phyloP scores from a whole-genome alignment of 1,140 invertebrate genomes.

The roundworm (Caenorhabditis elegans) region DNA sequence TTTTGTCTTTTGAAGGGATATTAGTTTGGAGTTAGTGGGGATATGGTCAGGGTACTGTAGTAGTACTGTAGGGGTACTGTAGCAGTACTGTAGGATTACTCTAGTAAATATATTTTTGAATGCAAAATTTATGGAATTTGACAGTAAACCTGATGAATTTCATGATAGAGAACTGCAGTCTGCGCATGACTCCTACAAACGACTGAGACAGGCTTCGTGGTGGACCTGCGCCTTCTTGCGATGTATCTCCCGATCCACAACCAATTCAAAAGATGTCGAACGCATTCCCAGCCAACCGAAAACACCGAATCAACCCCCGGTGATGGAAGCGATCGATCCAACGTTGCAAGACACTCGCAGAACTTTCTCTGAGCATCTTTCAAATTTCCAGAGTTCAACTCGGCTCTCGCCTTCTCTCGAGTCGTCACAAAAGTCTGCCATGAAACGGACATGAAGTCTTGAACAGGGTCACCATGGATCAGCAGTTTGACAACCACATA shows the following conservation, averaged over 20 bases:
- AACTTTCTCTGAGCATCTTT: conserved; percentile 64
- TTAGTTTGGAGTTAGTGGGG: no score
- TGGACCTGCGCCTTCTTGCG: conserved; percentile 51
- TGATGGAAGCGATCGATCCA: conserved; percentile 56
- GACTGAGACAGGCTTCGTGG: conserved; percentile 43
- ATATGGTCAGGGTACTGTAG: no score
- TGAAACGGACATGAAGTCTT: conserved; percentile 43
- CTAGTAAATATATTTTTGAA: no score
- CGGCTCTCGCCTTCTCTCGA: conserved; percentile 49
- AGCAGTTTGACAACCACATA: conserved; percentile 47
- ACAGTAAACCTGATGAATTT: conserved; percentile 64
- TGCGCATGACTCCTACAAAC: conserved; percentile 62
- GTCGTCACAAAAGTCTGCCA: conserved; percentile 56
- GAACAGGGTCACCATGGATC: conserved; percentile 49
- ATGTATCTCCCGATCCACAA: conserved; percentile 64
- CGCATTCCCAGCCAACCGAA: conserved; percentile 61
- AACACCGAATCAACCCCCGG: conserved; percentile 57
- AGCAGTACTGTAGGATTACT: no score
- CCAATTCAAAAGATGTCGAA: conserved; percentile 60
- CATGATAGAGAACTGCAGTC: conserved; percentile 65
- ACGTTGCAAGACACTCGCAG: conserved; percentile 53
- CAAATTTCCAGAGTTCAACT: conserved; percentile 54
- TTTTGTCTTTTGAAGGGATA: no score
- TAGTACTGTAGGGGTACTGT: no score
- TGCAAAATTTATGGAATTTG: no score